Base-by-base conservation (phyloP, 2,113 vertebrate species). In the Heterotilapia buettikoferi region DNA sequence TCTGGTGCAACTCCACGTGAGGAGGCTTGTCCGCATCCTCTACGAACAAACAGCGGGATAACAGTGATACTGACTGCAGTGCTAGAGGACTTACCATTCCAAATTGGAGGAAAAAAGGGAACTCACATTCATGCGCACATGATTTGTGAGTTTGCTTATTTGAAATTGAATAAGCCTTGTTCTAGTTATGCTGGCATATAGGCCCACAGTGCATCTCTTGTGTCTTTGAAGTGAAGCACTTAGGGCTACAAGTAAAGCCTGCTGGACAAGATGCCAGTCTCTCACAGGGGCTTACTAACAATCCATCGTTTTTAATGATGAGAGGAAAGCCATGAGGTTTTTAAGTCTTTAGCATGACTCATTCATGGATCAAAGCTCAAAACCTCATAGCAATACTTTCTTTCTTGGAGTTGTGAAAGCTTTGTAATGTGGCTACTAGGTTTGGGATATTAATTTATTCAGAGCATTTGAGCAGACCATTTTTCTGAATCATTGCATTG, bases 171-270 rank as follows among this genome's bases (percentile, higher is more conserved):
- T 88, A 71, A 91, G 86, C 36, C 88, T 79, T 89, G 89, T 88
- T 93, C 82, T 81, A 86, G 59, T 83, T 90, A 38, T 90, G 83
- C 80, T 89, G 89, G 76, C 11, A 16, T 79, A 85, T 31, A 81
- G 85, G 57, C 84, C 86, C 57, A 86, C 29, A 89, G 85, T 86
- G 87, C 57, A 91, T 82, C 38, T 89, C 84, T 87, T 83, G 43
- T 87, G 87, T 90, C 89, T 95, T 95, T 95, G 92, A 95, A 92
- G 92, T 92, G 81, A 88, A 91, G 66, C 86, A 90, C 88, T 92
- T 63, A 47, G 68, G 90, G 89, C 85, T 89, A 90, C 71, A 79
- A 93, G 89, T 87, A 87, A 91, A 93, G 81, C 83, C 84, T 92
- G 83, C 82, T 86, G 90, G 94, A 95, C 91, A 94, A 83, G 90